Evolutionary conservation across 2,797 vertebrate species (phyloP), one percentile per base, ranked within the genome.

Genomic region (Sebastes flavidus): DNA sequence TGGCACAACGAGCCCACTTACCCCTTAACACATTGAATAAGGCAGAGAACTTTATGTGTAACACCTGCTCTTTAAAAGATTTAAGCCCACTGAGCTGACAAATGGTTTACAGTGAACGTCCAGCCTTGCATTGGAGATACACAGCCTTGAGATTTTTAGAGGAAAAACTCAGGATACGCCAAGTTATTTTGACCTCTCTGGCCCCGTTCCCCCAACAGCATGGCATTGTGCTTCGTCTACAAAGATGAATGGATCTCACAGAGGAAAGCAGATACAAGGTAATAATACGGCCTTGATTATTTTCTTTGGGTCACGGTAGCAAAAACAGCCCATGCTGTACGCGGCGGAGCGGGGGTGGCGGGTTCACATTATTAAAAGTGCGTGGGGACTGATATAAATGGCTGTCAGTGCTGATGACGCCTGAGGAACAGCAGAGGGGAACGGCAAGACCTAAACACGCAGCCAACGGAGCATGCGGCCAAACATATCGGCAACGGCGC

Each of bases 241-340:
- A 80, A 91, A 85, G 87, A 94, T 86, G 78, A 94, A 92, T 92
- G 83, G 83, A 78, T 67, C 75, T 75, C 24, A 62, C 78, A 85
- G 72, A 65, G 83, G 89, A 87, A 89, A 93, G 87, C 72, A 92
- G 86, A 91, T 90, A 85, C 79, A 84, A 83, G 81, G 84, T 81
- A 88, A 89, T 87, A 89, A 87, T 82, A 89, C 69, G 8, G 62
- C 72, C 61, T 32, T 36, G 91, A 87, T 94, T 94, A 83, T 93
- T 94, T 94, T 89, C 87, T 77, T 94, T 95, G 92, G 89, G 91
- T 72, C 86, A 32, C 77, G 27, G 91, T 68, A 88, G 88, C 85
- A 89, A 90, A 93, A 91, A 75, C 87, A 77, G 42, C 59, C 76
- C 81, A 78, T 61, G 81, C 83, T 75, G 81, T 84, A 68, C 0